phyloP scores from a whole-genome alignment of 2,888 invertebrate genomes.

The Baccha elongata region DNA sequence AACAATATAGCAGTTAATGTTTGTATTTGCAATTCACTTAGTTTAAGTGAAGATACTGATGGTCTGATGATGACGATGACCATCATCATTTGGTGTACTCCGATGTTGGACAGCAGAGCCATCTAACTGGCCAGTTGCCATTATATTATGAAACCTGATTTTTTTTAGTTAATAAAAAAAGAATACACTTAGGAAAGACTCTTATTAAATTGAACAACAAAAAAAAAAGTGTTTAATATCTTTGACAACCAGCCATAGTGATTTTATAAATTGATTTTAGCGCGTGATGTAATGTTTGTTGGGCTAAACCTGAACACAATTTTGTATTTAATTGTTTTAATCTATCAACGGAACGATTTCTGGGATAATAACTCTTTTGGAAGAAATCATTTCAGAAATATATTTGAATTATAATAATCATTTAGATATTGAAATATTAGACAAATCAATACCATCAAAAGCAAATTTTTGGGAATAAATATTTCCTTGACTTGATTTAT shows the following conservation, averaged over 20 bases:
- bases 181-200: conserved; percentile 30
- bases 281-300: conserved; percentile 11
- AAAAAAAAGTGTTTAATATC: conserved; percentile 1
- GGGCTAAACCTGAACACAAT: conserved; percentile 1
- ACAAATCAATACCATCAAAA: no score
- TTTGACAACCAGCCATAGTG: background rate
- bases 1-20: conserved; percentile 25
- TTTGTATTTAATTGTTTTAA: background rate
- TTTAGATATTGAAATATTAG: background rate
- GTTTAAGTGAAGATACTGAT: conserved; percentile 27
- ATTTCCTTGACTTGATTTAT: no score
- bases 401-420: background rate
- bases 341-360: background rate
- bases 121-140: conserved; percentile 17
- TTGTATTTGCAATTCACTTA: conserved; percentile 27
- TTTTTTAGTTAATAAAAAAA: background rate
- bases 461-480: no score
- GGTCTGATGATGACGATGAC: conserved; percentile 3
- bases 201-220: conserved; percentile 6
- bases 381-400: no score
- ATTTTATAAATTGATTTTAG: conserved; percentile 7
- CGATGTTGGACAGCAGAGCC: background rate
- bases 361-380: background rate
- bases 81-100: background rate
- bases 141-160: conserved; percentile 26